These are phyloP conservation scores for Drosophila repletoides DNA, from an alignment of 1,140 invertebrate genomes.

Conservation along the genomic window DNA sequence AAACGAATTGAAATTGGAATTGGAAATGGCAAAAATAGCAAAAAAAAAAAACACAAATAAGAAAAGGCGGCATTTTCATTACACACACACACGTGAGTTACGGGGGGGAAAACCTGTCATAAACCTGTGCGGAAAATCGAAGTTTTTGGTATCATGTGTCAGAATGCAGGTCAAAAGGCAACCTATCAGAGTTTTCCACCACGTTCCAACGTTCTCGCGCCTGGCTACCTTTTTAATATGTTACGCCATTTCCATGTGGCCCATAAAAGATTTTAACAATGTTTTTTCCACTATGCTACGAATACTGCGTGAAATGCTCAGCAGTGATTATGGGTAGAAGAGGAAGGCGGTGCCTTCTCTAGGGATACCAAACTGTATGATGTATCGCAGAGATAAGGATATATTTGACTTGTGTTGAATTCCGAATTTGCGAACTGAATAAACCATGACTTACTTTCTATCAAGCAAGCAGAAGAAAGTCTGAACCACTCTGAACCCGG, in stretches of 20 bases:
- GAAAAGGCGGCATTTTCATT: constrained; percentile 52
- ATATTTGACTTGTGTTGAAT: too few relatives aligned
- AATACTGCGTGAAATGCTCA: constrained; percentile 2
- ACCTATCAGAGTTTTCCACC: too few relatives aligned
- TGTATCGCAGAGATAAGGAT: too few relatives aligned
- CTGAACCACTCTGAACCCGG: too few relatives aligned
- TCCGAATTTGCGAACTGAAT: too few relatives aligned
- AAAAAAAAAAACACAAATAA: background rate
- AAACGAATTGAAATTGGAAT: constrained; percentile 57
- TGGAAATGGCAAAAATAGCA: constrained; percentile 2
- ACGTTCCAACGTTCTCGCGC: constrained; percentile 46
- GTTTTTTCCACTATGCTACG: constrained; percentile 33
- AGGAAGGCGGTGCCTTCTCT: background rate
- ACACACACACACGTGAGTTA: constrained; percentile 58
- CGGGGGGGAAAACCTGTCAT: constrained; percentile 32
- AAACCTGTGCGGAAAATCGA: constrained; percentile 31
- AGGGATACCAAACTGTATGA: too few relatives aligned
- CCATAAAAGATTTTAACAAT: constrained; percentile 43
- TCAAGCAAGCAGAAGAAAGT: too few relatives aligned
- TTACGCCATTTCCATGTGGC: constrained; percentile 11
- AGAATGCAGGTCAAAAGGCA: constrained; percentile 36
- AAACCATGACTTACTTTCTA: too few relatives aligned
- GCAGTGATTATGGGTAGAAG: background rate
- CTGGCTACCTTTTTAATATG: constrained; percentile 42
- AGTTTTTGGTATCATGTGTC: constrained; percentile 33